phyloP scores from a whole-genome alignment of 2,888 invertebrate genomes.

The Melikaiella ostensackeni region DNA sequence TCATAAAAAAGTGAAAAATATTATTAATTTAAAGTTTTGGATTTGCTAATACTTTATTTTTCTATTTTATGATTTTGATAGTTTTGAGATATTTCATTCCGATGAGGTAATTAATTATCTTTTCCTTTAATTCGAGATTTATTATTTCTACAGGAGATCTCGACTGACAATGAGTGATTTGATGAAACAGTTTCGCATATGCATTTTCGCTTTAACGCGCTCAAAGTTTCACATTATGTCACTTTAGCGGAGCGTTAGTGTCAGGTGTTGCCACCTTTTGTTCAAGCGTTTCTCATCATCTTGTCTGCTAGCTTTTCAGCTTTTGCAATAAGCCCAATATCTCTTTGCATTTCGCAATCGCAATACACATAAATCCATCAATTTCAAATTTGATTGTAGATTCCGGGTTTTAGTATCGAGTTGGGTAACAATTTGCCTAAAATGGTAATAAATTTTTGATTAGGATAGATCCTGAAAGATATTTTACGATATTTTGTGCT shows the following conservation, averaged over 20 bases:
- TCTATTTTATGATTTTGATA: too few relatives aligned
- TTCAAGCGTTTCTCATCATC: slow-evolving; percentile 38
- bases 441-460: slow-evolving; percentile 17
- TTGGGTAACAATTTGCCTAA: not conserved
- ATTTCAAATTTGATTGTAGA: slow-evolving; percentile 27
- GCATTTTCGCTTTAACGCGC: slow-evolving; percentile 13
- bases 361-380: slow-evolving; percentile 29
- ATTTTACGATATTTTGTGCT: not conserved
- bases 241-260: slow-evolving; percentile 29
- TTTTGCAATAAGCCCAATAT: slow-evolving; percentile 28
- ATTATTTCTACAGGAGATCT: slow-evolving; percentile 1
- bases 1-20: too few relatives aligned
- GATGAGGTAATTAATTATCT: not conserved
- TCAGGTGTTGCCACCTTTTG: slow-evolving; percentile 35
- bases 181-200: slow-evolving; percentile 13
- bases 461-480: not conserved
- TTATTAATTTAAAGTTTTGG: too few relatives aligned
- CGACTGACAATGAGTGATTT: slow-evolving; percentile 27
- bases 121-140: not conserved
- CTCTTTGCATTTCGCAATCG: slow-evolving; percentile 1
- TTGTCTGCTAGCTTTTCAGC: slow-evolving; percentile 33
- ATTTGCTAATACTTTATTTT: too few relatives aligned
- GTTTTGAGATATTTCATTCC: too few relatives aligned
- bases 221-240: slow-evolving; percentile 38
- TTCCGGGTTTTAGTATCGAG: slow-evolving; percentile 8